Evolutionary conservation across 2,888 invertebrate genomes (phyloP).

Genomic region (Hanleya hanleyi): DNA sequence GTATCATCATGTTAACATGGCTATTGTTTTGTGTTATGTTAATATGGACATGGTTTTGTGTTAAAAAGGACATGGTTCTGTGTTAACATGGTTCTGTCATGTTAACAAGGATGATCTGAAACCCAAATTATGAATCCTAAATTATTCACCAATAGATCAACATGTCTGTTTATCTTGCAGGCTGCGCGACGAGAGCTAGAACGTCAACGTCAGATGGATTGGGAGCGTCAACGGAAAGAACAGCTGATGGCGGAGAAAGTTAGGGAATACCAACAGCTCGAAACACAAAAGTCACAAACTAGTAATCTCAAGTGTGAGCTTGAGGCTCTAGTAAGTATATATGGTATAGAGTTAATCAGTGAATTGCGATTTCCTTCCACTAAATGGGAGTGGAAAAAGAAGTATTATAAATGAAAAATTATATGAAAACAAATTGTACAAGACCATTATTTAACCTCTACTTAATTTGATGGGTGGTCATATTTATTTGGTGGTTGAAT

Average conservation of each 20-base stretch:
- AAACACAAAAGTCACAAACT: slow-evolving; percentile 61
- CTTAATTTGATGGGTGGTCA: no score
- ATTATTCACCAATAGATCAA: not conserved
- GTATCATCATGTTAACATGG: no score
- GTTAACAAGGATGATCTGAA: not conserved
- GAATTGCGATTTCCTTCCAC: no score
- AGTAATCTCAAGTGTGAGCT: slow-evolving; percentile 67
- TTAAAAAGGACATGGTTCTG: not conserved
- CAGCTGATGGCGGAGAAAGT: slow-evolving; percentile 83
- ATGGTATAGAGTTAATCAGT: no score
- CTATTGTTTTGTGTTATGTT: not conserved
- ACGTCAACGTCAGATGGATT: slow-evolving; percentile 93
- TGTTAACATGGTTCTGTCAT: not conserved
- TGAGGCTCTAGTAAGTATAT: slow-evolving; percentile 74
- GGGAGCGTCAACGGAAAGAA: slow-evolving; percentile 93
- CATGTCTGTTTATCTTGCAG: slow-evolving; percentile 37
- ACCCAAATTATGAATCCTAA: not conserved
- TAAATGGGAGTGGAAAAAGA: no score
- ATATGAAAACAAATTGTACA: no score
- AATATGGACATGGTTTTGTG: not conserved
- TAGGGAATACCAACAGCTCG: slow-evolving; percentile 66
- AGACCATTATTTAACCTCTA: no score
- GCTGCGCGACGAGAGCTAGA: slow-evolving; percentile 86
- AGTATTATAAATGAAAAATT: no score
- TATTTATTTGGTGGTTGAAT: no score